Conservation (phyloP, 2,113 vertebrate genomes). For the Plecturocebus donacophilus region DNA sequence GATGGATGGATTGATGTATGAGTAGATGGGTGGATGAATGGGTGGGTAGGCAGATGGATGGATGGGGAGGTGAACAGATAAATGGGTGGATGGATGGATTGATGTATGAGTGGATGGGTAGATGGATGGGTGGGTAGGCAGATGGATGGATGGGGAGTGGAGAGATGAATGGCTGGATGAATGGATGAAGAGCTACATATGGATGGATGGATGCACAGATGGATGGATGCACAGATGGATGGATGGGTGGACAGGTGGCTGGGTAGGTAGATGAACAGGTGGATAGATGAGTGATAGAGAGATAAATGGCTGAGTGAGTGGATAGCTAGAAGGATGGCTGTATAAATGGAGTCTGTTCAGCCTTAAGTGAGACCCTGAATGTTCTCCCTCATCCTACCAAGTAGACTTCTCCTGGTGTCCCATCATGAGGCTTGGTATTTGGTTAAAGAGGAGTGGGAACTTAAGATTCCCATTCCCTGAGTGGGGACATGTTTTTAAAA, state of each 20-base stretch:
- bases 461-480: accelerated
- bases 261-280: accelerated
- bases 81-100: neutral
- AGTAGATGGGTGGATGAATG: neutral
- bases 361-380: neutral
- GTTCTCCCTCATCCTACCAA: neutral
- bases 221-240: accelerated
- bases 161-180: accelerated
- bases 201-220: accelerated
- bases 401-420: neutral
- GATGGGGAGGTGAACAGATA: neutral
- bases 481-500: neutral
- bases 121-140: neutral
- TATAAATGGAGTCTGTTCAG: no score
- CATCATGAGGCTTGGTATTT: neutral
- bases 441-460: neutral
- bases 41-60: accelerated
- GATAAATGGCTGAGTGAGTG: neutral
- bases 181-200: no score
- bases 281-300: accelerated
- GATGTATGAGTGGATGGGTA: neutral
- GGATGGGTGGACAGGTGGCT: neutral
- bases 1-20: neutral
- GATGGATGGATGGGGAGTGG: accelerated
- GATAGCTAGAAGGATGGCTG: neutral